These are phyloP conservation scores for Ahaetulla prasina DNA, from an alignment of 2,113 vertebrate genomes.

Conservation along the genomic window DNA sequence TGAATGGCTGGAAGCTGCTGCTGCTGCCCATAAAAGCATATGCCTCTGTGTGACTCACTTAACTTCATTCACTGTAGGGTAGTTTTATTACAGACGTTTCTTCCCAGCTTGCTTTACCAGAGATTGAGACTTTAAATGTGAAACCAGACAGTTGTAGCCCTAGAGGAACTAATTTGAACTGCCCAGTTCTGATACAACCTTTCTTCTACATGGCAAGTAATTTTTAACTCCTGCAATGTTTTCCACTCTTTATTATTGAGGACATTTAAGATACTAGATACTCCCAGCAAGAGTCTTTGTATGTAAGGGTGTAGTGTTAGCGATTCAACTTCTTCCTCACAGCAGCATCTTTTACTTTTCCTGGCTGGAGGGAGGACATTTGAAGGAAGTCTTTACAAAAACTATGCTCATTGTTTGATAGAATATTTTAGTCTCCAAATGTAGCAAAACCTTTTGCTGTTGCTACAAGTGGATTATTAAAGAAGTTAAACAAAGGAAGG, in stretches of 20 bases:
- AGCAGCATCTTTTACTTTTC: not conserved
- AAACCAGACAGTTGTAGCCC: not conserved
- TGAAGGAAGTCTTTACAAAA: not conserved
- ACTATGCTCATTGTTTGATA: not conserved
- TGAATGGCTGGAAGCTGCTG: not conserved
- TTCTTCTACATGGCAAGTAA: slow-evolving; percentile 9
- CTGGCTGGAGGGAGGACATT: not conserved
- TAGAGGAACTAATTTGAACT: slow-evolving; percentile 15
- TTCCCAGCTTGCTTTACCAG: not conserved
- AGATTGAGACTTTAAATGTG: not conserved
- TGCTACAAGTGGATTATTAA: slow-evolving; percentile 6
- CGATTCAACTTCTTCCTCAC: not conserved
- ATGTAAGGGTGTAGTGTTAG: not conserved
- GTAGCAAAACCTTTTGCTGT: slow-evolving; percentile 27
- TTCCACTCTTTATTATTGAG: slow-evolving; percentile 8
- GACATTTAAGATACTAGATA: not conserved
- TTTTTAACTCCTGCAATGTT: not conserved
- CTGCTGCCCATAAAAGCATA: not conserved
- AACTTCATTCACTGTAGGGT: not conserved
- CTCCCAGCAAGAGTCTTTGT: slow-evolving; percentile 20
- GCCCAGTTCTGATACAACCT: not conserved
- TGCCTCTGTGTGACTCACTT: not conserved
- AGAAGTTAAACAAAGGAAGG: not conserved
- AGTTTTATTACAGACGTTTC: accelerated
- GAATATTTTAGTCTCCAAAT: not conserved